Conservation (phyloP, 64 coral and sea anemone genomes). For the Montipora sp. region DNA sequence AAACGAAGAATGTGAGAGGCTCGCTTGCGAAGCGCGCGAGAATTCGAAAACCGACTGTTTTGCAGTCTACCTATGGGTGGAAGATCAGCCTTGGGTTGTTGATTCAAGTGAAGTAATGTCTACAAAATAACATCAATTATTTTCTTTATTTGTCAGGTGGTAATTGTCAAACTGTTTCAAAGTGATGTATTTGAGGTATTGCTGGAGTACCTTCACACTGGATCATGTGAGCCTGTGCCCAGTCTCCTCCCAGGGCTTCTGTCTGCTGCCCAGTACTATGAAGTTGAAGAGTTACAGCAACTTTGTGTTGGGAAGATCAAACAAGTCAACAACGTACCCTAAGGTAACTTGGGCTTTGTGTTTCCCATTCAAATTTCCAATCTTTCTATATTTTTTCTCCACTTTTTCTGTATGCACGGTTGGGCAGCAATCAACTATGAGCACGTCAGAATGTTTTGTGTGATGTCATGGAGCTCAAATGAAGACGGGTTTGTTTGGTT, state of each 20-base stretch:
- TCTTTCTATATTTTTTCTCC: no score
- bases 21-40: no score
- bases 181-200: slow-evolving; percentile 32
- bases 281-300: slow-evolving; percentile 21
- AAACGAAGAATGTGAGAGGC: no score
- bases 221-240: slow-evolving; percentile 21
- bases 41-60: no score
- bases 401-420: no score
- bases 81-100: no score
- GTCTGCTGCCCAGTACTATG: slow-evolving; percentile 32
- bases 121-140: background rate
- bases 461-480: no score
- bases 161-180: slow-evolving; percentile 14
- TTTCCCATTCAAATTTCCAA: background rate
- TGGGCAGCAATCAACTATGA: no score
- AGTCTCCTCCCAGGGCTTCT: slow-evolving; percentile 16
- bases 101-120: no score
- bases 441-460: no score
- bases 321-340: background rate
- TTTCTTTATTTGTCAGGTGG: background rate
- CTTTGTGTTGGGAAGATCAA: slow-evolving; percentile 30
- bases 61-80: no score
- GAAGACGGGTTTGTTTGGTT: no score
- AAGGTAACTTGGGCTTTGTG: background rate
- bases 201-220: slow-evolving; percentile 20